phyloP scores from a whole-genome alignment of 1,140 invertebrate genomes.

The Pteromalus puparum region DNA sequence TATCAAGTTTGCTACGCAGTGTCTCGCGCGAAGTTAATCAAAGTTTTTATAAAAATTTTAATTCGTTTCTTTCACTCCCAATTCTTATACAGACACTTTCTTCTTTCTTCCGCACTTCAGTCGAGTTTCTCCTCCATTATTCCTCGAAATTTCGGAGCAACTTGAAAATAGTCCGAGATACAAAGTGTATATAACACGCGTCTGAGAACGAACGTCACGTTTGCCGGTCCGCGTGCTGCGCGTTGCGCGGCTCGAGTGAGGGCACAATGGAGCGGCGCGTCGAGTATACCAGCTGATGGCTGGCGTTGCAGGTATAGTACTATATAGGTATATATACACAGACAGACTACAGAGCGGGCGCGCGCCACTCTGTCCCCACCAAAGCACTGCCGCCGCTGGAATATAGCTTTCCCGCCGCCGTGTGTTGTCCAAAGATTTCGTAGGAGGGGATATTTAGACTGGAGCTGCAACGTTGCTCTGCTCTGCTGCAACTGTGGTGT shows the following conservation, averaged over 20 bases:
- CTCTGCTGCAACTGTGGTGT: too few relatives aligned
- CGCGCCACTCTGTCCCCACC: conserved; percentile 2
- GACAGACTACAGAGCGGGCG: not conserved
- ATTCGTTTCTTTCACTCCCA: too few relatives aligned
- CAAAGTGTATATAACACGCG: not conserved
- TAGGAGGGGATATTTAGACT: too few relatives aligned
- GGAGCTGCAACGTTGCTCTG: too few relatives aligned
- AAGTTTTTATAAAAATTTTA: too few relatives aligned
- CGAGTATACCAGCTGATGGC: not conserved
- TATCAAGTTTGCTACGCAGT: too few relatives aligned
- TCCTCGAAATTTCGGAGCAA: not conserved
- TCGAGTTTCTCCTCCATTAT: not conserved
- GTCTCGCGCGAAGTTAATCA: too few relatives aligned
- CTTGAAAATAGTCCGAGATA: not conserved
- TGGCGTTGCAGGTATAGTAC: not conserved
- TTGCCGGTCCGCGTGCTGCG: conserved; percentile 55
- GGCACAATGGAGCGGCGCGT: conserved; percentile 56
- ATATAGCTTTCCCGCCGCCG: not conserved
- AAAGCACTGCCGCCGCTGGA: not conserved
- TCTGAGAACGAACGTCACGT: not conserved
- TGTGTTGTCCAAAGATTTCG: not conserved
- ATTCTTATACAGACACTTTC: too few relatives aligned
- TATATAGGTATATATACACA: not conserved
- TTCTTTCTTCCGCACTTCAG: not conserved
- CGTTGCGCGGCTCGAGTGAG: conserved; percentile 63